Evolutionary conservation across 2,888 invertebrate species (phyloP).

Genomic region (Megastigmus dorsalis): DNA sequence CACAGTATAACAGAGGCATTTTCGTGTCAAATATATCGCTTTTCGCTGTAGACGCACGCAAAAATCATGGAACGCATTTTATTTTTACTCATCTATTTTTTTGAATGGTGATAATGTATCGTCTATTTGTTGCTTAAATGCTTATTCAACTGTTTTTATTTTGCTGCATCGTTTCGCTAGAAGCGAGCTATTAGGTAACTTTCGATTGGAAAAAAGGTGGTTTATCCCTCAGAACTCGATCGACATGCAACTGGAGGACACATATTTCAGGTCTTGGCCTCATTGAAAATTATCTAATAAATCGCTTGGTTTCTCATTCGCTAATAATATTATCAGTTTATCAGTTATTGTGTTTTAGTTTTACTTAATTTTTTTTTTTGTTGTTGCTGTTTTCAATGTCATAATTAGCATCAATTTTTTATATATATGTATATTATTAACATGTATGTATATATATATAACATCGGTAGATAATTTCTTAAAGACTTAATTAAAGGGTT

Average conservation of each 20-base stretch:
- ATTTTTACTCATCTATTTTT: not conserved
- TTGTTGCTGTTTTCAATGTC: conserved; percentile 49
- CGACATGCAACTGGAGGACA: conserved; percentile 5
- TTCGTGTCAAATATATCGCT: conserved; percentile 6
- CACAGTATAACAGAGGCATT: conserved; percentile 10
- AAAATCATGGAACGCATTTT: conserved; percentile 15
- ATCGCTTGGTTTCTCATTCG: conserved; percentile 11
- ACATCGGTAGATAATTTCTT: conserved; percentile 69
- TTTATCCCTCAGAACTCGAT: not conserved
- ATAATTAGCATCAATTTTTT: conserved; percentile 58
- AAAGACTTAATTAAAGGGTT: conserved; percentile 63
- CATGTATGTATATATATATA: conserved; percentile 66
- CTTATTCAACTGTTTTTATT: no score
- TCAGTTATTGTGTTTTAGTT: conserved; percentile 29
- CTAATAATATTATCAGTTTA: conserved; percentile 33
- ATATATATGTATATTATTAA: conserved; percentile 68
- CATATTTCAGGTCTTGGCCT: conserved; percentile 6
- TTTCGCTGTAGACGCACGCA: not conserved
- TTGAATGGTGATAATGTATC: conserved; percentile 2
- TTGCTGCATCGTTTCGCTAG: not conserved
- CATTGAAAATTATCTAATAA: conserved; percentile 33
- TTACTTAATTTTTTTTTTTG: no score
- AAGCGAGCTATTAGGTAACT: conserved; percentile 15
- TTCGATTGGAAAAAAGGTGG: not conserved
- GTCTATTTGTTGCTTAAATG: conserved; percentile 11